Evolutionary conservation across 2,888 invertebrate species (phyloP).

Genomic region (Vesta saturnalis): DNA sequence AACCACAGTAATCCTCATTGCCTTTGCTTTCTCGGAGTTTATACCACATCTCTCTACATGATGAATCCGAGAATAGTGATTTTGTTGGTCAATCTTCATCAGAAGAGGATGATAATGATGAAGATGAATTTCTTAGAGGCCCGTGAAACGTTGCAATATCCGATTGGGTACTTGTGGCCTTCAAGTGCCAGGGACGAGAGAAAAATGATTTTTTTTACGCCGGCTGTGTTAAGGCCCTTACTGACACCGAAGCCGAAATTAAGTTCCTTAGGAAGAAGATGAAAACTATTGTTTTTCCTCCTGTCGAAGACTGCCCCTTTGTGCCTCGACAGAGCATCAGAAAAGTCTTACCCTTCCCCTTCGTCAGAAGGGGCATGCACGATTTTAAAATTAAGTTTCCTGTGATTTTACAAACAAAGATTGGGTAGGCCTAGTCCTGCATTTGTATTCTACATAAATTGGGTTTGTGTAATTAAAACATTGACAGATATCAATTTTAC

Average conservation of each 20-base stretch:
- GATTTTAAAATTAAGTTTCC: too few species aligned
- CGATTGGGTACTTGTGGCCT: background rate
- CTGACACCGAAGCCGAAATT: background rate
- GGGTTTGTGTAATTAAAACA: too few species aligned
- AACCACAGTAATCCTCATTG: too few species aligned
- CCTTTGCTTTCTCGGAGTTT: too few species aligned
- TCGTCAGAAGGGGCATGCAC: too few species aligned
- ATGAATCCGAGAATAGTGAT: background rate
- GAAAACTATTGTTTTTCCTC: background rate
- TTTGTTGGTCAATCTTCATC: too few species aligned
- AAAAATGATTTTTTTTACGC: background rate
- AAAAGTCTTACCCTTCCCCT: too few species aligned
- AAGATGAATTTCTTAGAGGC: background rate
- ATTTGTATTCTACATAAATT: too few species aligned
- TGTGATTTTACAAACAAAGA: too few species aligned
- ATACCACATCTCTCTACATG: too few species aligned
- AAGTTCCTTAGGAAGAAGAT: background rate
- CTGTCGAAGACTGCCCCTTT: background rate
- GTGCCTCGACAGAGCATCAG: background rate
- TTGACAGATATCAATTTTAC: too few species aligned
- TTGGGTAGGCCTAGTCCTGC: too few species aligned
- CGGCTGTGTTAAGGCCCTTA: background rate
- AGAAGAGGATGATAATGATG: background rate
- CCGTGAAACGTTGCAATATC: background rate
- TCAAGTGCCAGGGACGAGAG: background rate